Evolutionary conservation across 2,113 vertebrate species (phyloP).

Genomic region (Festucalex cinctus): DNA sequence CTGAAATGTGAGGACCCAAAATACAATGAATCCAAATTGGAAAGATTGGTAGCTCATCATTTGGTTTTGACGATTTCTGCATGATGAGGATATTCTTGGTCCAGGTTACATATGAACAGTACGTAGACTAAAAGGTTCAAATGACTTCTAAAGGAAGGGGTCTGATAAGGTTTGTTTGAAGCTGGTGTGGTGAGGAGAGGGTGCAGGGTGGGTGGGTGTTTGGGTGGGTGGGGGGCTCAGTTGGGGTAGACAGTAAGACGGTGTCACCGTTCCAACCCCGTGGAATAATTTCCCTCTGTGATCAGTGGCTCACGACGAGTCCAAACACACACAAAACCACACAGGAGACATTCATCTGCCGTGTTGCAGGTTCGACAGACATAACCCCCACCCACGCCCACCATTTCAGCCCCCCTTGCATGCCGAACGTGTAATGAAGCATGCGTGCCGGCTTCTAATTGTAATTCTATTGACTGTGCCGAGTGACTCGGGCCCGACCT

Average conservation of each 20-base stretch:
- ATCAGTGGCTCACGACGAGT: conserved; percentile 44
- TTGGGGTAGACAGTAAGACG: not conserved
- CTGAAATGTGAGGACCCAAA: no score
- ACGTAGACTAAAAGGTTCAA: not conserved
- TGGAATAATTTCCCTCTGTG: conserved; percentile 39
- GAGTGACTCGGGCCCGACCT: conserved; percentile 13
- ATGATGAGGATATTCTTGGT: not conserved
- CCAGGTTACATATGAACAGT: not conserved
- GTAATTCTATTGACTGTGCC: conserved; percentile 52
- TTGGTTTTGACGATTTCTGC: not conserved
- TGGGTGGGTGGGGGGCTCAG: not conserved
- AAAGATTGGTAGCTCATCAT: not conserved
- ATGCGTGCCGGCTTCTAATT: conserved; percentile 33
- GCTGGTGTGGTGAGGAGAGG: no score
- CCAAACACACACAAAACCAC: conserved; percentile 45
- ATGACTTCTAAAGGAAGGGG: conserved; percentile 12
- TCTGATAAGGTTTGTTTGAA: conserved; percentile 28
- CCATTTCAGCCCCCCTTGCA: conserved; percentile 6
- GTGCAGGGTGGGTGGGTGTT: no score
- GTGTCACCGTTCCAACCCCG: conserved; percentile 27
- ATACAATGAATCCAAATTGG: no score
- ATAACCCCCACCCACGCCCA: not conserved
- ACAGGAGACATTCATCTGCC: conserved; percentile 53
- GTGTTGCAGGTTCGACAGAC: conserved; percentile 36
- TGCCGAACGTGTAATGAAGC: conserved; percentile 50